Base-by-base conservation (phyloP, 2,113 vertebrate species). In the Cyanoliseus patagonus region DNA sequence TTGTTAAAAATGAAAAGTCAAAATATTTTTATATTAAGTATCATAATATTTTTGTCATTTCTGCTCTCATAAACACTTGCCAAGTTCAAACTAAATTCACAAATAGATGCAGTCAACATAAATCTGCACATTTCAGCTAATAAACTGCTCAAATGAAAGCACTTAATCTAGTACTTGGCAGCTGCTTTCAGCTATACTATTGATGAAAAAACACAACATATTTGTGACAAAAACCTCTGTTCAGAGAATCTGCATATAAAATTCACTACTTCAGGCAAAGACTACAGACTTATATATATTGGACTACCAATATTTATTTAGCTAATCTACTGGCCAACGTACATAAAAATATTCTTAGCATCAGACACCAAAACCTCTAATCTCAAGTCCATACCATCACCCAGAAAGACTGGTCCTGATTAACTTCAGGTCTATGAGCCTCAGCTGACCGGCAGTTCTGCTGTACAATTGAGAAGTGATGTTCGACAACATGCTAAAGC, bases 141-240 rank as follows among this genome's bases (percentile, higher is more conserved):
- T 92, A 92, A 94, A 94, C 33, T 19, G 11, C 68, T 91, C 23
- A 89, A 82, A 95, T 92, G 73, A 94, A 89, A 95, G 78, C 77
- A 62, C 18, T 91, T 87, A 53, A 82, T 92, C 93, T 84, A 84
- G 42, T 64, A 72, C 23, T 78, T 86, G 61, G 83, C 90, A 96
- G 74, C 66, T 86, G 69, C n/a, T 94, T 91, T 82, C 83, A 81
- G 72, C 76, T 81, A 59, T 47, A 33, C 6, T 67, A 69, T 22
- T 53, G 37, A 35, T 55, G 27, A 42, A 90, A 88, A 82, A 75
- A 73, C 14, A 46, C 9, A 51, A 59, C 44, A 68, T 6, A 27
- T 44, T 74, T 75, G 42, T 53, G 37, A 85, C 17, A 77, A 73
- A 90, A 94, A 46, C 2, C 4, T 70, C 37, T 78, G 15, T n/a